Conservation (phyloP, 2,888 invertebrate genomes). For the Chaetogeoica ovagalla region DNA sequence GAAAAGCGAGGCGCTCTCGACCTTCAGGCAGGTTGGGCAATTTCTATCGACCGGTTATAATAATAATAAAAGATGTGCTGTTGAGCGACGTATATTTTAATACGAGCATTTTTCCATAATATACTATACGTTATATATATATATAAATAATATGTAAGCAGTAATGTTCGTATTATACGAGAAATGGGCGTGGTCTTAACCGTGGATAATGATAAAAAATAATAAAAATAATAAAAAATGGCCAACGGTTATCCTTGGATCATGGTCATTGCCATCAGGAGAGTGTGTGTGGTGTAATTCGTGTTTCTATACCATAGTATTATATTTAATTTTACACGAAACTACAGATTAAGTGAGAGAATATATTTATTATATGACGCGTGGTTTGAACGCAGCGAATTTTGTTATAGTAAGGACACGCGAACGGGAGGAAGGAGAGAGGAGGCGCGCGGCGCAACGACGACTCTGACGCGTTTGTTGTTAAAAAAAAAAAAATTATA, state of each 20-base stretch:
- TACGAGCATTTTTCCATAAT: conserved; percentile 22
- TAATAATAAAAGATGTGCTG: conserved; percentile 16
- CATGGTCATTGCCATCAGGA: conserved; percentile 46
- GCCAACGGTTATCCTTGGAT: conserved; percentile 49
- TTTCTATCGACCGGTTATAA: conserved; percentile 32
- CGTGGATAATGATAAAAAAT: conserved; percentile 33
- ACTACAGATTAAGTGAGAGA: background rate
- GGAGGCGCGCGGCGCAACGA: no score
- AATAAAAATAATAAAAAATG: conserved; percentile 36
- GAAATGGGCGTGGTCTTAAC: conserved; percentile 35
- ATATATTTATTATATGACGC: no score
- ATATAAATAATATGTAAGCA: background rate
- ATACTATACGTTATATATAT: conserved; percentile 2
- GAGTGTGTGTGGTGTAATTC: background rate
- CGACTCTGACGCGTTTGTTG: no score
- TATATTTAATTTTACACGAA: conserved; percentile 24
- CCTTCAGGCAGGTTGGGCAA: conserved; percentile 36
- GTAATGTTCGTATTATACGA: conserved; percentile 37
- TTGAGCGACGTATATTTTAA: conserved; percentile 22
- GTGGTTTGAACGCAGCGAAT: background rate
- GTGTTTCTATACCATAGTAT: background rate
- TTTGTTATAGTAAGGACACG: background rate
- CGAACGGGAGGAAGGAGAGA: no score
- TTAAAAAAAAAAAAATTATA: no score
- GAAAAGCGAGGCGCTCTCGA: conserved; percentile 2